Evolutionary conservation across 1,140 invertebrate genomes (phyloP).

Genomic region (Galendromus occidentalis): DNA sequence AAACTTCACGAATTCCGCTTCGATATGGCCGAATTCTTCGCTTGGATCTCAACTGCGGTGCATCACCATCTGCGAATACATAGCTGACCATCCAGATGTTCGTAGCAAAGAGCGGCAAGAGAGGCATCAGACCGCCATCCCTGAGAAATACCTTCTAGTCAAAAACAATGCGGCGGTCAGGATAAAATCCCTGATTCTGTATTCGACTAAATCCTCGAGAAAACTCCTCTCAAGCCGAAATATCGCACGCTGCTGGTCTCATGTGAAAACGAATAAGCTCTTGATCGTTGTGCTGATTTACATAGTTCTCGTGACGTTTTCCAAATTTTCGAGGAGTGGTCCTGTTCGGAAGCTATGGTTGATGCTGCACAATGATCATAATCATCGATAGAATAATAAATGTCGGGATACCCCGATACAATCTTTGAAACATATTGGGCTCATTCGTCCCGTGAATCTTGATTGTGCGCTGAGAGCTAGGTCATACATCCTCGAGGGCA

Average conservation of each 20-base stretch:
- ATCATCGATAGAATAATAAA: too few relatives aligned
- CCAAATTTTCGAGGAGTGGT: background rate
- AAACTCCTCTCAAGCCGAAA: too few relatives aligned
- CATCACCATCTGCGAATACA: background rate
- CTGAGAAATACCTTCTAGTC: background rate
- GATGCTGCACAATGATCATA: background rate
- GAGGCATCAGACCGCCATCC: background rate
- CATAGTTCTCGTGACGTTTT: too few relatives aligned
- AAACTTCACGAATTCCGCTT: background rate
- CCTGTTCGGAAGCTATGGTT: background rate
- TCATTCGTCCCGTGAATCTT: too few relatives aligned
- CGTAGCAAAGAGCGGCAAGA: background rate
- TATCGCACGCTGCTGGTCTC: too few relatives aligned
- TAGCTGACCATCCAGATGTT: constrained; percentile 8
- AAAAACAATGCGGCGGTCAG: background rate
- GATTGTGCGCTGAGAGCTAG: too few relatives aligned
- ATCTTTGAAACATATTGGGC: too few relatives aligned
- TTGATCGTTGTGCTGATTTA: too few relatives aligned
- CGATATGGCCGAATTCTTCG: background rate
- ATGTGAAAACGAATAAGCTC: too few relatives aligned
- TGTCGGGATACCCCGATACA: too few relatives aligned
- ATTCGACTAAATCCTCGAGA: background rate
- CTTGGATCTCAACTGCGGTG: background rate
- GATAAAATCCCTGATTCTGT: background rate
- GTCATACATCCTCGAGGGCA: too few relatives aligned